These are phyloP conservation scores for Cinclus cinclus DNA, from an alignment of 2,113 vertebrate species.

Conservation along the genomic window DNA sequence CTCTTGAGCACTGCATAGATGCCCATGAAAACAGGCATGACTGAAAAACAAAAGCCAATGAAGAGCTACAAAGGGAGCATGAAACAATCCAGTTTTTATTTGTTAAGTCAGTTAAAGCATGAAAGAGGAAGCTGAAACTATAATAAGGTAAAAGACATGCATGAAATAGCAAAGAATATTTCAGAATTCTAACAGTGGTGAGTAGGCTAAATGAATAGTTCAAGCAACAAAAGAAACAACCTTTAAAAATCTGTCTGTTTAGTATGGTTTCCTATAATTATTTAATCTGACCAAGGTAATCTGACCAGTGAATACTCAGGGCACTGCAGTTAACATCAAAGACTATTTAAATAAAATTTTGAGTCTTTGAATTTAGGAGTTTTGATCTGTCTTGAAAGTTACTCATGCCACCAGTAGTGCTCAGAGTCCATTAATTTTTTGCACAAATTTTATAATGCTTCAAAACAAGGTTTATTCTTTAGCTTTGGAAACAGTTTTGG, in stretches of 20 bases:
- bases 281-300: neutral
- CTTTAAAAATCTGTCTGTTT: neutral
- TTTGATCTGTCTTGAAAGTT: neutral
- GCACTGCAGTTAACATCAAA: neutral
- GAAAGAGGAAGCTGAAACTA: slow-evolving; percentile 12
- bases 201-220: neutral
- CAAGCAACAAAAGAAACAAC: neutral
- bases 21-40: slow-evolving; percentile 40
- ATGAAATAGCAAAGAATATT: slow-evolving; percentile 26
- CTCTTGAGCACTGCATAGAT: neutral
- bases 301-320: neutral
- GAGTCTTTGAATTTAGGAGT: neutral
- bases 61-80: slow-evolving; percentile 12
- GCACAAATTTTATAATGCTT: neutral
- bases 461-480: neutral
- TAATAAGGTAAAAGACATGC: neutral
- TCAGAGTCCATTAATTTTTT: neutral
- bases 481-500: neutral
- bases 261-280: neutral
- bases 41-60: slow-evolving; percentile 49
- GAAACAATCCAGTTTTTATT: slow-evolving; percentile 35
- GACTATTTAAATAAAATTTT: neutral
- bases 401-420: neutral
- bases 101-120: slow-evolving; percentile 41
- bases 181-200: neutral